A percentile compares a stretch with the other conserved stretches of the same genome.
These are phyloP conservation scores for Oryzias woworae DNA, from an alignment of 2,113 vertebrate species.

Conservation along the genomic window DNA sequence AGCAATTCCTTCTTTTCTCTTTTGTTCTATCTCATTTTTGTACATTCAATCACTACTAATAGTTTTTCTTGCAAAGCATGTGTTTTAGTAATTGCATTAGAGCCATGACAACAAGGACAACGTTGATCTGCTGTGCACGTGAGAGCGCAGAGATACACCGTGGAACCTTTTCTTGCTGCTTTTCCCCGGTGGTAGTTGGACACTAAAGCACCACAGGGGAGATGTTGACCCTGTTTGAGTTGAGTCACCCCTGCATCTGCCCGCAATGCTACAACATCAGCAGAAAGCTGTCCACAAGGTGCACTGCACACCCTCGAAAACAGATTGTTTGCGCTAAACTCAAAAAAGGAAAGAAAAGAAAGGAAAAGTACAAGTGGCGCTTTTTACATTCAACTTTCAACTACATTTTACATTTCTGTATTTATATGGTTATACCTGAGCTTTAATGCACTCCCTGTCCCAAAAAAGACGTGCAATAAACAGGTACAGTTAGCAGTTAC, in stretches of 20 bases:
- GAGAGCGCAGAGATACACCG: neutral
- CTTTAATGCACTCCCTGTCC: conserved; percentile 25
- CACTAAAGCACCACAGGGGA: conserved; percentile 64
- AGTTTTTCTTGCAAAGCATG: conserved; percentile 9
- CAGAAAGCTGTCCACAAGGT: conserved; percentile 57
- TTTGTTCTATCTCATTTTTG: conserved; percentile 1
- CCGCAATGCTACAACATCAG: conserved; percentile 56
- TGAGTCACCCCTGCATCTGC: conserved; percentile 62
- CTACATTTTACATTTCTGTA: neutral
- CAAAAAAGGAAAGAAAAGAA: conserved; percentile 29
- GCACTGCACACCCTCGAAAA: conserved; percentile 27
- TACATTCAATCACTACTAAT: conserved; percentile 6
- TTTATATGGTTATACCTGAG: conserved; percentile 17
- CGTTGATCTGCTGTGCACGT: conserved; percentile 6
- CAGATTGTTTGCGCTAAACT: conserved; percentile 45
- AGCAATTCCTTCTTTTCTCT: conserved; percentile 1
- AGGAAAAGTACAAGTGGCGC: neutral
- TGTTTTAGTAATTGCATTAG: conserved; percentile 14
- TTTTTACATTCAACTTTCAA: too few species aligned
- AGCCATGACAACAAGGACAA: conserved; percentile 7
- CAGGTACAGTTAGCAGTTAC: conserved; percentile 47
- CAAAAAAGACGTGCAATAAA: conserved; percentile 46
- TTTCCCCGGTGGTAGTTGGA: conserved; percentile 39
- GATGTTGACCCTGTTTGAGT: conserved; percentile 71
- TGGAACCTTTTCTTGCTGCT: conserved; percentile 1